Conservation (phyloP, 2,113 vertebrate genomes). For the Crotalus tigris region DNA sequence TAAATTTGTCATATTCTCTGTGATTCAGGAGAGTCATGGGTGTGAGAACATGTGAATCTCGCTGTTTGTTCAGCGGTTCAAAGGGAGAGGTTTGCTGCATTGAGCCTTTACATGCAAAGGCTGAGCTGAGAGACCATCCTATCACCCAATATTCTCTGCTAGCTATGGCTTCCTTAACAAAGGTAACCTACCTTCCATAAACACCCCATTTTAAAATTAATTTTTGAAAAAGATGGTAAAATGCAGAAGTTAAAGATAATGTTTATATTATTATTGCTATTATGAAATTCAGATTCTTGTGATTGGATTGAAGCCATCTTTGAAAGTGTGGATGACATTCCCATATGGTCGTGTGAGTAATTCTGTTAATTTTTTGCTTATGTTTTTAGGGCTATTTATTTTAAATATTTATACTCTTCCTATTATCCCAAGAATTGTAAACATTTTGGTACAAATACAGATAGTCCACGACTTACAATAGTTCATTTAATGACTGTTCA, state of each 20-base stretch:
- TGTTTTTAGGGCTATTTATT: not conserved
- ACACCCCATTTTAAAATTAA: slow-evolving; percentile 2
- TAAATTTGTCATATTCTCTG: not conserved
- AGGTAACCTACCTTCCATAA: slow-evolving; percentile 71
- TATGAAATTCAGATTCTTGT: slow-evolving; percentile 83
- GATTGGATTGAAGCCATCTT: slow-evolving; percentile 92
- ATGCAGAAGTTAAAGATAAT: not conserved
- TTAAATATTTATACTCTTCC: not conserved
- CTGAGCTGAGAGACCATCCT: slow-evolving; percentile 89
- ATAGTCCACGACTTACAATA: not conserved
- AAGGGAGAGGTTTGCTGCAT: slow-evolving; percentile 97
- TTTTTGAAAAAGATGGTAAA: not conserved
- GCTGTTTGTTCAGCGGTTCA: slow-evolving; percentile 96
- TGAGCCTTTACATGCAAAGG: slow-evolving; percentile 86
- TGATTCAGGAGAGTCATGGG: slow-evolving; percentile 91
- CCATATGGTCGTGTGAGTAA: slow-evolving; percentile 88
- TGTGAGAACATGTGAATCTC: slow-evolving; percentile 92
- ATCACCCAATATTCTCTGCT: slow-evolving; percentile 91
- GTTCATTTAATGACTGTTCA: not conserved
- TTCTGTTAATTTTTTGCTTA: not conserved
- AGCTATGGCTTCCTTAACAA: slow-evolving; percentile 96
- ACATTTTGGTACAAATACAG: not conserved
- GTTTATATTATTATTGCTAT: not conserved
- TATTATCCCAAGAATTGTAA: not conserved
- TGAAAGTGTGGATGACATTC: slow-evolving; percentile 99